Conservation (phyloP, 2,113 vertebrate species). For the Cyprinodon brontotheroides region DNA sequence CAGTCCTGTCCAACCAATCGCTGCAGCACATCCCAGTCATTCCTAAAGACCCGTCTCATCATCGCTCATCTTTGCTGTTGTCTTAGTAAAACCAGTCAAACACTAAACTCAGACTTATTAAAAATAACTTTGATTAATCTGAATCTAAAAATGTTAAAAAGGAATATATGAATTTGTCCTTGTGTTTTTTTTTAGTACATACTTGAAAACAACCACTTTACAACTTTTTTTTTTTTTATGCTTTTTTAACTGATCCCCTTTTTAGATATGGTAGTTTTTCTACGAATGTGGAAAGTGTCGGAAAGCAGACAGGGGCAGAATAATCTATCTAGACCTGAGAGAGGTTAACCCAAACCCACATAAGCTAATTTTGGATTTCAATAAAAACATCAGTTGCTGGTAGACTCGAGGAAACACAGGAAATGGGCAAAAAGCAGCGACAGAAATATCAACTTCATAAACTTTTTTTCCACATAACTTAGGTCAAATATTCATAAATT, state of each 20-base stretch:
- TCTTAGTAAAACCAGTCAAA: neutral
- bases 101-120: neutral
- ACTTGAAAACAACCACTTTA: neutral
- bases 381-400: neutral
- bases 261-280: neutral
- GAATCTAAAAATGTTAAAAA: neutral
- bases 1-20: slow-evolving; percentile 33
- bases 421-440: neutral
- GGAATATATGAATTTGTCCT: neutral
- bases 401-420: neutral
- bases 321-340: neutral
- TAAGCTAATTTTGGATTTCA: neutral
- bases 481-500: too few species aligned
- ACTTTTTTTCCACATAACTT: too few species aligned
- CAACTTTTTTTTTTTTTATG: neutral
- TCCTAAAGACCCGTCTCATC: neutral
- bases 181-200: neutral
- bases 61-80: slow-evolving; percentile 6
- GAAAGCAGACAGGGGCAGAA: neutral
- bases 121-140: neutral
- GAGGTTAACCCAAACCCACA: neutral
- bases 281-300: neutral
- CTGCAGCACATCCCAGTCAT: slow-evolving; percentile 1
- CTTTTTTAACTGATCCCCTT: neutral
- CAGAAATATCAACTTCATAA: too few species aligned